A percentile compares a stretch with the other conserved stretches of the same genome.
Evolutionary conservation across 2,797 vertebrate genomes (phyloP).

Genomic region (Lutjanus argentimaculatus): DNA sequence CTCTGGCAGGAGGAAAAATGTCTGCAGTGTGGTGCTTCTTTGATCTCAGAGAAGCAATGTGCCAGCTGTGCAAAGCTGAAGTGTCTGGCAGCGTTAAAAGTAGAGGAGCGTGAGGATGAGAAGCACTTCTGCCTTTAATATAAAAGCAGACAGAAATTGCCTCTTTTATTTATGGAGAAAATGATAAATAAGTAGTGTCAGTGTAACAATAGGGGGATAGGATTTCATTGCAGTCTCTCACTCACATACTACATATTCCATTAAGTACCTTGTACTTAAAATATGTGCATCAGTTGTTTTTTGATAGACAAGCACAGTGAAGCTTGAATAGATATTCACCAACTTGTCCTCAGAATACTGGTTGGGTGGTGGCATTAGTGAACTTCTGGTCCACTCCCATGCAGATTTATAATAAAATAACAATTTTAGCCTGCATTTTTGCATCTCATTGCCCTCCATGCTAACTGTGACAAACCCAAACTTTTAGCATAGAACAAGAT

Average conservation of each 20-base stretch:
- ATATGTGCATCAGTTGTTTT: neutral
- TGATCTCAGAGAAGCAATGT: constrained; percentile 73
- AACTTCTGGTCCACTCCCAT: neutral
- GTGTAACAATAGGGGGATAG: neutral
- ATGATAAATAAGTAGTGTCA: constrained; percentile 17
- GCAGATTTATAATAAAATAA: neutral
- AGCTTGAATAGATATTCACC: neutral
- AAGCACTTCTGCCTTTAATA: constrained; percentile 44
- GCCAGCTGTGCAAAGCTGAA: constrained; percentile 69
- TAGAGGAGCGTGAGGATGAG: constrained; percentile 38
- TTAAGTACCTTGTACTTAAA: neutral
- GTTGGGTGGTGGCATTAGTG: neutral
- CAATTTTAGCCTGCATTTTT: neutral
- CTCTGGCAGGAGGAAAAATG: constrained; percentile 68
- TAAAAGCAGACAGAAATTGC: constrained; percentile 27
- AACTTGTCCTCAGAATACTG: neutral
- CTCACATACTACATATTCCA: neutral
- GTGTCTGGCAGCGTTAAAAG: constrained; percentile 57
- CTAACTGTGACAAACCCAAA: neutral
- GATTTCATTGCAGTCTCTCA: neutral
- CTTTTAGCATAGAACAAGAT: too few relatives aligned
- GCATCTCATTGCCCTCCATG: neutral
- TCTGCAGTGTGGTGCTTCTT: constrained; percentile 72
- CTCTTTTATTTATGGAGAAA: constrained; percentile 18
- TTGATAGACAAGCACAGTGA: neutral